A percentile compares a stretch with the other conserved stretches of the same genome.
Evolutionary conservation across 2,888 invertebrate species (phyloP).

Genomic region (Hypselothyrea guttata): DNA sequence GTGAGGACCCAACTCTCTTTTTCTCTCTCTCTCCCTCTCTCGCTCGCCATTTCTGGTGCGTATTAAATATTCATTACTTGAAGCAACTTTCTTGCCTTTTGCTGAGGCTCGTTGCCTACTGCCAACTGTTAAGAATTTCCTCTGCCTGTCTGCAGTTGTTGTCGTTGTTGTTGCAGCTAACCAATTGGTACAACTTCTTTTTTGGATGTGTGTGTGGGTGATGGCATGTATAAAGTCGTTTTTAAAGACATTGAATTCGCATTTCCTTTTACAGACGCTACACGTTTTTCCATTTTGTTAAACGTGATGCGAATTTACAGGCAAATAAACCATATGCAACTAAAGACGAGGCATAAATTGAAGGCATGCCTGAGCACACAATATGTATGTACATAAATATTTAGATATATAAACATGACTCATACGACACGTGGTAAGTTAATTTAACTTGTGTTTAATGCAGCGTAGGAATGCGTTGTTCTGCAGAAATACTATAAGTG

Average conservation of each 20-base stretch:
- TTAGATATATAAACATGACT: too few species aligned
- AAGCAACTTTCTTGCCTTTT: conserved; percentile 51
- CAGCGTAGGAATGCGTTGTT: conserved; percentile 48
- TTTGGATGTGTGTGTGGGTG: conserved; percentile 16
- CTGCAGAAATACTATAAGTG: not conserved
- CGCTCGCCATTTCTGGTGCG: too few species aligned
- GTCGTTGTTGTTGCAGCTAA: conserved; percentile 16
- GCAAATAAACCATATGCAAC: conserved; percentile 44
- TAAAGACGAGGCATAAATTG: conserved; percentile 15
- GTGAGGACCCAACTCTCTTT: conserved; percentile 16
- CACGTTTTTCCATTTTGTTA: conserved; percentile 65
- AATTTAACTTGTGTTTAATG: conserved; percentile 41
- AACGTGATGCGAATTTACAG: conserved; percentile 68
- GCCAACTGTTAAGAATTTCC: conserved; percentile 21
- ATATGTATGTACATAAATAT: conserved; percentile 4
- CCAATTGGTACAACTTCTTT: conserved; percentile 24
- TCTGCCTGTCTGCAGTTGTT: conserved; percentile 38
- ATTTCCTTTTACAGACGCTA: conserved; percentile 62
- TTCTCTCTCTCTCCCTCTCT: not conserved
- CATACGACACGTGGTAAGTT: not conserved
- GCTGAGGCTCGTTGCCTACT: conserved; percentile 13
- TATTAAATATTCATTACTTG: conserved; percentile 76
- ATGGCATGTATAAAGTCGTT: conserved; percentile 60
- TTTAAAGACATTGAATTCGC: conserved; percentile 75
- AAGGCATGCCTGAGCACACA: conserved; percentile 20